Evolutionary conservation across 1,140 invertebrate genomes (phyloP).

Genomic region (Aradophagus sp.): DNA sequence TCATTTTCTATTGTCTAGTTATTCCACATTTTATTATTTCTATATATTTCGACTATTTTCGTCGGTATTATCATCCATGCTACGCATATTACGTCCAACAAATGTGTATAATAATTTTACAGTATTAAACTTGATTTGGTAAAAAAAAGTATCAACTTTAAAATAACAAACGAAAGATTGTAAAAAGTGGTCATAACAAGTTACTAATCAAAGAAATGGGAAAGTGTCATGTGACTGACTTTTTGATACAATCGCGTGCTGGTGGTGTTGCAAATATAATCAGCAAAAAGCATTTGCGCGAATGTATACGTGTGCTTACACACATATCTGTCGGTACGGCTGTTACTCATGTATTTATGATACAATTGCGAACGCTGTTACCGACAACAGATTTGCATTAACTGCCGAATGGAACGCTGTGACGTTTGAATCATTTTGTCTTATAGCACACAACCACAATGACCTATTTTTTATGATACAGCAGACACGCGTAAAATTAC

Average conservation of each 20-base stretch:
- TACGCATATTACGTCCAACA: too few species aligned
- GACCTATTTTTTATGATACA: constrained; percentile 35
- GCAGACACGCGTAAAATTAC: constrained; percentile 18
- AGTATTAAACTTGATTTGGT: too few species aligned
- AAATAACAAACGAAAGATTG: too few species aligned
- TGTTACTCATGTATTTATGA: constrained; percentile 32
- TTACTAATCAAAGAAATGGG: too few species aligned
- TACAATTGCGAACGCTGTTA: constrained; percentile 32
- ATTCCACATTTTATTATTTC: too few species aligned
- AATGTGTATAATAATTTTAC: too few species aligned
- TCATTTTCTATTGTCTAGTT: too few species aligned
- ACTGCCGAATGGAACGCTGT: constrained; percentile 28
- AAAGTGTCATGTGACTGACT: constrained; percentile 7
- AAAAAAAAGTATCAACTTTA: too few species aligned
- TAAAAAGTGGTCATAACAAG: too few species aligned
- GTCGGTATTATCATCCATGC: too few species aligned
- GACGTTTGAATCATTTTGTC: constrained; percentile 27
- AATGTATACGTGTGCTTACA: neutral
- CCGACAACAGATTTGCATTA: constrained; percentile 47
- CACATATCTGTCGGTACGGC: constrained; percentile 17
- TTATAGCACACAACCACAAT: constrained; percentile 31
- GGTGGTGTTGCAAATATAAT: constrained; percentile 27
- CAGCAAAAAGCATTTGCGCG: constrained; percentile 10
- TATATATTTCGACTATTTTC: too few species aligned
- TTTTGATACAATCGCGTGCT: constrained; percentile 6